These are phyloP conservation scores for Sphaerophoria taeniata DNA, from an alignment of 2,888 invertebrate species.

Conservation along the genomic window DNA sequence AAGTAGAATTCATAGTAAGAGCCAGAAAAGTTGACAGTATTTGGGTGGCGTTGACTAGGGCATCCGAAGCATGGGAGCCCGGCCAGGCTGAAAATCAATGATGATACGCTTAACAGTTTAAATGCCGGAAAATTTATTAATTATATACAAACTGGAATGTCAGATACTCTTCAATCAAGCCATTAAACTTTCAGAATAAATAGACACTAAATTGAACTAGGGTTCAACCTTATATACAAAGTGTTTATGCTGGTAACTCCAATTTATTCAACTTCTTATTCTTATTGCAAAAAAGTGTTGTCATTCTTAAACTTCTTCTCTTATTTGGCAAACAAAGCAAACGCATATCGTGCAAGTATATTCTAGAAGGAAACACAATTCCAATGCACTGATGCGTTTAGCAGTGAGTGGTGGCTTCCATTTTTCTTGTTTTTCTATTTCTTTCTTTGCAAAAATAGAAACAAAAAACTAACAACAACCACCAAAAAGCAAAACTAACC, in stretches of 20 bases:
- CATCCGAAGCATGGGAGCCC: too few species aligned
- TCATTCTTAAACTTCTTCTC: slow-evolving; percentile 38
- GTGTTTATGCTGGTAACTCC: not conserved
- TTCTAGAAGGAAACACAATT: slow-evolving; percentile 36
- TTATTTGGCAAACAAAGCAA: slow-evolving; percentile 45
- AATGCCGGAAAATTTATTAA: too few species aligned
- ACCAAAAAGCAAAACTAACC: slow-evolving; percentile 30
- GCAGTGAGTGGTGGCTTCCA: slow-evolving; percentile 39
- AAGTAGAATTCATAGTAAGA: too few species aligned
- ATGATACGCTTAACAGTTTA: too few species aligned
- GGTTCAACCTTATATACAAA: too few species aligned
- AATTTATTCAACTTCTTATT: slow-evolving; percentile 1
- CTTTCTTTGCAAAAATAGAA: not conserved
- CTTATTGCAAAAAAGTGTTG: slow-evolving; percentile 43
- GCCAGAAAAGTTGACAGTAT: too few species aligned
- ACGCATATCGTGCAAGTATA: slow-evolving; percentile 18
- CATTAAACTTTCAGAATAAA: too few species aligned
- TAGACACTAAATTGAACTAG: too few species aligned
- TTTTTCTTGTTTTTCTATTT: slow-evolving; percentile 18
- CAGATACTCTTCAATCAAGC: too few species aligned
- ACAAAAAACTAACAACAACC: not conserved
- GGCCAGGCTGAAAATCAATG: too few species aligned
- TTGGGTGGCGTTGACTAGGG: too few species aligned
- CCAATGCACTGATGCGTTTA: slow-evolving; percentile 63
- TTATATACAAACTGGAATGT: too few species aligned